These are phyloP conservation scores for Lochmaea crataegi DNA, from an alignment of 2,888 invertebrate genomes.

Conservation along the genomic window DNA sequence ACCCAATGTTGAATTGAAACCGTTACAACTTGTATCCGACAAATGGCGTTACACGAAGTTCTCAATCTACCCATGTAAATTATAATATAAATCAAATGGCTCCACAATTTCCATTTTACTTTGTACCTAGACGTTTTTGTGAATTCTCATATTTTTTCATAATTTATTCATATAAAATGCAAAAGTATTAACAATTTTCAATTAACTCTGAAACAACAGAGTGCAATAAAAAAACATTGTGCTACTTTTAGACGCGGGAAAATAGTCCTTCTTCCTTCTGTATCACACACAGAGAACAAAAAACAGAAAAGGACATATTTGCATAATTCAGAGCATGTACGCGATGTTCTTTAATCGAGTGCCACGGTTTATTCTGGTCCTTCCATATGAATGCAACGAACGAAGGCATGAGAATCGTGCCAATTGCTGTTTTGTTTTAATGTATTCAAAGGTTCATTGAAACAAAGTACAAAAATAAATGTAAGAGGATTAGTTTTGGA, in stretches of 20 bases:
- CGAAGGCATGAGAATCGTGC: constrained; percentile 57
- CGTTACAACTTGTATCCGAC: too few relatives aligned
- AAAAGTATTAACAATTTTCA: constrained; percentile 15
- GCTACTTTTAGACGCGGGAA: constrained; percentile 30
- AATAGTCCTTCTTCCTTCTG: constrained; percentile 31
- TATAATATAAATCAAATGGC: too few relatives aligned
- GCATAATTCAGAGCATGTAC: constrained; percentile 56
- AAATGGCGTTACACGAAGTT: too few relatives aligned
- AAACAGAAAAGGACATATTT: constrained; percentile 45
- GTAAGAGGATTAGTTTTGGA: constrained; percentile 32
- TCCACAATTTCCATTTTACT: too few relatives aligned
- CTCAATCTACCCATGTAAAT: too few relatives aligned
- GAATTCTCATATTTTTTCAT: neutral
- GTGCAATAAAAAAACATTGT: constrained; percentile 13
- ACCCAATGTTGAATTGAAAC: too few relatives aligned
- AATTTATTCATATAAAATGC: neutral
- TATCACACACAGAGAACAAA: constrained; percentile 20
- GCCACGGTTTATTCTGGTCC: constrained; percentile 51
- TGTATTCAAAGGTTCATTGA: constrained; percentile 62
- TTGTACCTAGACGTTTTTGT: too few relatives aligned
- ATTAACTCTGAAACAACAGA: constrained; percentile 25
- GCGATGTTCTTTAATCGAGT: constrained; percentile 55
- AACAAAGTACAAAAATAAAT: constrained; percentile 53
- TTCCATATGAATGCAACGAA: constrained; percentile 51
- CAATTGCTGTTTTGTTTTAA: constrained; percentile 60